These are phyloP conservation scores for Saimiri boliviensis DNA, from an alignment of 2,113 vertebrate species.

Conservation along the genomic window DNA sequence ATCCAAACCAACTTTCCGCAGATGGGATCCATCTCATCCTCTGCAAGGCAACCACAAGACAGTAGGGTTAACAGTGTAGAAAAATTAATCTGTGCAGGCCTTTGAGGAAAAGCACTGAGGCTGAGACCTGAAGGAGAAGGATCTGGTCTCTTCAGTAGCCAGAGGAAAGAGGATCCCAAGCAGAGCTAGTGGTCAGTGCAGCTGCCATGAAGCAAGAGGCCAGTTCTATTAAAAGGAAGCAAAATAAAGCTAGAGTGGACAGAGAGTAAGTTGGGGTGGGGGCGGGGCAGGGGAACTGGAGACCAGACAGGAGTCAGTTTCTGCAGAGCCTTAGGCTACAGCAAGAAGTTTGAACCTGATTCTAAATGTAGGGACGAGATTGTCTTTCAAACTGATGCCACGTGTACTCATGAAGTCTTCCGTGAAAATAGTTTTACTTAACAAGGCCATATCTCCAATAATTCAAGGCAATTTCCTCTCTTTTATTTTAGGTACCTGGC, in stretches of 20 bases:
- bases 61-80: background rate
- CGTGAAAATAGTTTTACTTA: background rate
- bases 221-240: background rate
- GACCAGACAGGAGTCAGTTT: background rate
- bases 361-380: background rate
- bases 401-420: background rate
- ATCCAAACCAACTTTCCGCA: background rate
- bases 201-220: background rate
- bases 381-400: background rate
- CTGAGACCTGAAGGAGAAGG: background rate
- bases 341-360: background rate
- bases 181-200: background rate
- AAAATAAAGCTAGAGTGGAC: background rate
- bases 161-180: background rate
- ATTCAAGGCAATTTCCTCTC: background rate
- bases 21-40: background rate
- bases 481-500: conserved; percentile 90
- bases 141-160: background rate
- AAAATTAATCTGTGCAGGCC: background rate
- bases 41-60: accelerated
- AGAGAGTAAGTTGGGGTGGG: background rate
- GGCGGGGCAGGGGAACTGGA: background rate
- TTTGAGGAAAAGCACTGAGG: background rate
- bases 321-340: background rate
- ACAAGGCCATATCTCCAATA: background rate